Evolutionary conservation across 2,113 vertebrate genomes (phyloP).

Genomic region (Electrona antarctica): DNA sequence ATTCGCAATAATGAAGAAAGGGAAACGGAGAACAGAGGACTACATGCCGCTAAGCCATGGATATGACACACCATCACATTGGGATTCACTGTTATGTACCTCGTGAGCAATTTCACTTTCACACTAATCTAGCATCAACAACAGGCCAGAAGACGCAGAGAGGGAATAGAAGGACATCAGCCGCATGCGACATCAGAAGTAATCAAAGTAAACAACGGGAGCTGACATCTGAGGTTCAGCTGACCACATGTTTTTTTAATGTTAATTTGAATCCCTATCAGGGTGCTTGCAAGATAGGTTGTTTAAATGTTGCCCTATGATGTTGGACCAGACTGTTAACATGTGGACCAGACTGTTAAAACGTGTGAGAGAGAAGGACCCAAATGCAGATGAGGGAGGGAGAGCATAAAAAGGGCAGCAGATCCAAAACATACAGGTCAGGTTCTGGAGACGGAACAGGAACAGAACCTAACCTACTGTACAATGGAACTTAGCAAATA

Average conservation of each 20-base stretch:
- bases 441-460: too few relatives aligned
- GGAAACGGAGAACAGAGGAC: background rate
- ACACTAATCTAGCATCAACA: background rate
- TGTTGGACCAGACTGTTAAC: too few relatives aligned
- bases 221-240: background rate
- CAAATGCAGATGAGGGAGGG: too few relatives aligned
- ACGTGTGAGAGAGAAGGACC: too few relatives aligned
- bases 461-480: too few relatives aligned
- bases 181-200: background rate
- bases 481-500: too few relatives aligned
- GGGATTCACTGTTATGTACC: background rate
- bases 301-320: too few relatives aligned
- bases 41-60: background rate
- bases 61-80: background rate
- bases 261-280: background rate
- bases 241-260: background rate
- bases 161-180: background rate
- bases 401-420: too few relatives aligned
- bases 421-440: too few relatives aligned
- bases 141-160: background rate
- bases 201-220: background rate
- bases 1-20: too few relatives aligned
- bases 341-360: too few relatives aligned
- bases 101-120: constrained; percentile 1
- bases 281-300: too few relatives aligned